phyloP scores from a whole-genome alignment of 2,113 vertebrate genomes.

The Syngnathus scovelli region DNA sequence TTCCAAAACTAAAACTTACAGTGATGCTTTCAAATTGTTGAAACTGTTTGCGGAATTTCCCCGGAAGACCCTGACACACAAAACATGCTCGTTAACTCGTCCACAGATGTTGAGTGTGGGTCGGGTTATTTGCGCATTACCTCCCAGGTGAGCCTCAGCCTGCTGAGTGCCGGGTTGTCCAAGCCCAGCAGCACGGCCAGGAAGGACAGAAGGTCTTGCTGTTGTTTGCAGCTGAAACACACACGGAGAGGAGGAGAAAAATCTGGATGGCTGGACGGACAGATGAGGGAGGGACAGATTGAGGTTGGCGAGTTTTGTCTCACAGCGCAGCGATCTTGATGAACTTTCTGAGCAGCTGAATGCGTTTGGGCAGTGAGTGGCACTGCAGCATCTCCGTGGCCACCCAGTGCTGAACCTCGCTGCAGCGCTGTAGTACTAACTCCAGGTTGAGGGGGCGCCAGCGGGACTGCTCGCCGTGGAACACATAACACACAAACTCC shows the following conservation, averaged over 20 bases:
- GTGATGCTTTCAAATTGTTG: slow-evolving; percentile 90
- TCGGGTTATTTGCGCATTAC: slow-evolving; percentile 42
- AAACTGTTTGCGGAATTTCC: slow-evolving; percentile 94
- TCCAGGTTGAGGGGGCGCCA: slow-evolving; percentile 94
- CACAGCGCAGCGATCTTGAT: slow-evolving; percentile 95
- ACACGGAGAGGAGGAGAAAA: too few relatives aligned
- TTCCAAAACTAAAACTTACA: slow-evolving; percentile 64
- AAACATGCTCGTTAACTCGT: background rate
- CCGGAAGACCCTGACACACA: slow-evolving; percentile 82
- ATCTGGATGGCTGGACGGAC: background rate
- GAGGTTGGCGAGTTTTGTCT: slow-evolving; percentile 48
- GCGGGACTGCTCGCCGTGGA: slow-evolving; percentile 89
- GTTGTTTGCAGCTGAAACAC: slow-evolving; percentile 86
- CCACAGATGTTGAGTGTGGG: too few relatives aligned
- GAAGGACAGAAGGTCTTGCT: slow-evolving; percentile 95
- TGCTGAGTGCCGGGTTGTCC: slow-evolving; percentile 87
- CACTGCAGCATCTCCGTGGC: slow-evolving; percentile 94
- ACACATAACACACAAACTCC: slow-evolving; percentile 95
- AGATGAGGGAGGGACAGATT: background rate
- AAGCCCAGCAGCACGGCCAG: slow-evolving; percentile 88
- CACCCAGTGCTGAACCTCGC: slow-evolving; percentile 95
- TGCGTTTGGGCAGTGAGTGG: slow-evolving; percentile 82
- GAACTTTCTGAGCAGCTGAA: slow-evolving; percentile 94
- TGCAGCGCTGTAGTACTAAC: slow-evolving; percentile 93
- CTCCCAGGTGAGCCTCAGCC: slow-evolving; percentile 94